Conservation (phyloP, 1,140 invertebrate genomes). For the Eumeta japonica region DNA sequence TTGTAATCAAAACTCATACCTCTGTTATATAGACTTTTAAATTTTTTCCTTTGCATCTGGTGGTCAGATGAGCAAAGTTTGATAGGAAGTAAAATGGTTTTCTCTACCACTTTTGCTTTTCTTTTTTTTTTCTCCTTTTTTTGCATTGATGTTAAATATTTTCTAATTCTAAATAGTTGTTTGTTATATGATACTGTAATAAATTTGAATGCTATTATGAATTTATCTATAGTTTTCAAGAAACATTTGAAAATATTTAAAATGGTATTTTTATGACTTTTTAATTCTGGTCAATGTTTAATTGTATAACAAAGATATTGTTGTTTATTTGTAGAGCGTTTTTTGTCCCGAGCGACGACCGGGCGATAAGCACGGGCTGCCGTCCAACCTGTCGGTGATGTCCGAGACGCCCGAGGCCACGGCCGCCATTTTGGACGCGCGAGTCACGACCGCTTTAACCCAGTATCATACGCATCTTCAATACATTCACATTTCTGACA, state of each 20-base stretch:
- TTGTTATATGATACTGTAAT: background rate
- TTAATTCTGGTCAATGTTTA: no score
- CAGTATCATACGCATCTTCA: slow-evolving; percentile 88
- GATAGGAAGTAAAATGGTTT: no score
- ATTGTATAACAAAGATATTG: no score
- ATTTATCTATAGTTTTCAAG: no score
- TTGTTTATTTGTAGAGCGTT: slow-evolving; percentile 64
- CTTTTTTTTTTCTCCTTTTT: background rate
- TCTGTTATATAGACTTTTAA: no score
- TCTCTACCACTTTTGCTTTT: no score
- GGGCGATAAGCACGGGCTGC: slow-evolving; percentile 85
- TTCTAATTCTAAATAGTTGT: background rate
- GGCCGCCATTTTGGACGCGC: slow-evolving; percentile 75
- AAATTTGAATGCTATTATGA: no score
- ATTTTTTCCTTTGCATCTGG: no score
- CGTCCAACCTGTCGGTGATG: slow-evolving; percentile 77
- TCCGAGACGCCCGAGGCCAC: slow-evolving; percentile 89
- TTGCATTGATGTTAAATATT: background rate
- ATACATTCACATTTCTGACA: slow-evolving; percentile 96
- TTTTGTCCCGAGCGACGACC: slow-evolving; percentile 90
- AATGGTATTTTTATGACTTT: no score
- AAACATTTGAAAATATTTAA: no score
- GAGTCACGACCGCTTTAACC: slow-evolving; percentile 76
- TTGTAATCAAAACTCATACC: no score
- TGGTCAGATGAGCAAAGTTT: no score